These are phyloP conservation scores for Drosophila miranda DNA, from an alignment of 1,140 invertebrate species.

Conservation along the genomic window DNA sequence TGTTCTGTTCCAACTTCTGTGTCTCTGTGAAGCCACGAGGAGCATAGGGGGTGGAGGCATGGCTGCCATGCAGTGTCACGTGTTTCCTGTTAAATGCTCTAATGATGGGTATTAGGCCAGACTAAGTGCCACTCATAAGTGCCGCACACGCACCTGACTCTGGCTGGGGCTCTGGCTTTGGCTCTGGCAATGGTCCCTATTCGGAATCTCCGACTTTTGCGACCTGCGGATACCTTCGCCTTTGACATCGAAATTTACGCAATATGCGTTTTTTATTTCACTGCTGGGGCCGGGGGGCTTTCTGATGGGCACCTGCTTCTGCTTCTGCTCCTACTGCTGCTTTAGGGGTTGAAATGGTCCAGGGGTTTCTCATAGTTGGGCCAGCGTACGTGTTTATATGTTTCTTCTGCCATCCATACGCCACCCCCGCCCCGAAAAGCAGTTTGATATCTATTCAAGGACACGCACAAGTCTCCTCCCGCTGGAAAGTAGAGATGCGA, in stretches of 20 bases:
- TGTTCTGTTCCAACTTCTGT: constrained; percentile 1
- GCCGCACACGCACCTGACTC: constrained; percentile 72
- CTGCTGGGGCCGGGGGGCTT: background rate
- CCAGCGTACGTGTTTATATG: constrained; percentile 56
- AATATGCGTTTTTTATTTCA: constrained; percentile 76
- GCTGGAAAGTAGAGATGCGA: background rate
- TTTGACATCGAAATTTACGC: constrained; percentile 75
- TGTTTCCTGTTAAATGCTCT: constrained; percentile 80
- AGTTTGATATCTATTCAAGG: constrained; percentile 33
- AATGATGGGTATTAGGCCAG: constrained; percentile 79
- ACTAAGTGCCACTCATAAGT: constrained; percentile 79
- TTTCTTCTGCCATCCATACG: constrained; percentile 9
- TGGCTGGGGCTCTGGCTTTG: constrained; percentile 4
- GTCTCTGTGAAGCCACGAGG: constrained; percentile 5
- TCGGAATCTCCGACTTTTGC: constrained; percentile 42
- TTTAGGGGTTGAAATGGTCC: too few species aligned
- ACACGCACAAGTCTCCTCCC: background rate
- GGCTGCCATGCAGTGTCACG: constrained; percentile 62
- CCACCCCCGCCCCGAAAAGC: background rate
- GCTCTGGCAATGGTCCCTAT: background rate
- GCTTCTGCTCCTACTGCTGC: too few species aligned
- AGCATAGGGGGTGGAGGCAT: background rate
- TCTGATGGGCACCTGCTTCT: background rate
- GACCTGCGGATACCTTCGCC: constrained; percentile 27
- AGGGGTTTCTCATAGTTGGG: too few species aligned